phyloP scores from a whole-genome alignment of 2,888 invertebrate species.

The Ornithoptera alexandrae region DNA sequence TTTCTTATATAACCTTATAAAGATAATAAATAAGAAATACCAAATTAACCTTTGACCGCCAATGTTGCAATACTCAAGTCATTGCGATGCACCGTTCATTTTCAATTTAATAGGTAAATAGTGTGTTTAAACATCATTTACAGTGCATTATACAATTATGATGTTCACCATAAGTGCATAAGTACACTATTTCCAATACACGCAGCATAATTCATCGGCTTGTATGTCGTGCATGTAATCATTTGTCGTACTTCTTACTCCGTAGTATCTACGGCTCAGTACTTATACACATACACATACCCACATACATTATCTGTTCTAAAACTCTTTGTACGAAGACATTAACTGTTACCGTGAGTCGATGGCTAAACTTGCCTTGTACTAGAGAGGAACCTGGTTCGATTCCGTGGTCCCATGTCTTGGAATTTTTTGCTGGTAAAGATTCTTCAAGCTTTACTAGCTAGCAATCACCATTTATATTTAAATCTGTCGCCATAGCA shows the following conservation, averaged over 20 bases:
- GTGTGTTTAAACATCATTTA: conserved; percentile 7
- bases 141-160: background rate
- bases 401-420: too few species aligned
- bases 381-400: too few species aligned
- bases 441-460: too few species aligned
- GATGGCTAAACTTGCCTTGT: too few species aligned
- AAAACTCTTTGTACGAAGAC: background rate
- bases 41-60: conserved; percentile 15
- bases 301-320: background rate
- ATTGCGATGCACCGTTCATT: background rate
- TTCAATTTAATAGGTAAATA: conserved; percentile 15
- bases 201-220: conserved; percentile 5
- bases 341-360: too few species aligned
- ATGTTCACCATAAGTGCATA: conserved; percentile 11
- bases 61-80: background rate
- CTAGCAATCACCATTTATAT: too few species aligned
- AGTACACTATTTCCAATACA: background rate
- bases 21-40: background rate
- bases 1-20: background rate
- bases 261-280: background rate
- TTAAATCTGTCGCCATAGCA: too few species aligned
- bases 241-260: background rate
- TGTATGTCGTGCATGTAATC: conserved; percentile 1
- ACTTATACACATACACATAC: background rate
- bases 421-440: too few species aligned